phyloP scores from a whole-genome alignment of 1,140 invertebrate genomes.

The Colletes latitarsis region DNA sequence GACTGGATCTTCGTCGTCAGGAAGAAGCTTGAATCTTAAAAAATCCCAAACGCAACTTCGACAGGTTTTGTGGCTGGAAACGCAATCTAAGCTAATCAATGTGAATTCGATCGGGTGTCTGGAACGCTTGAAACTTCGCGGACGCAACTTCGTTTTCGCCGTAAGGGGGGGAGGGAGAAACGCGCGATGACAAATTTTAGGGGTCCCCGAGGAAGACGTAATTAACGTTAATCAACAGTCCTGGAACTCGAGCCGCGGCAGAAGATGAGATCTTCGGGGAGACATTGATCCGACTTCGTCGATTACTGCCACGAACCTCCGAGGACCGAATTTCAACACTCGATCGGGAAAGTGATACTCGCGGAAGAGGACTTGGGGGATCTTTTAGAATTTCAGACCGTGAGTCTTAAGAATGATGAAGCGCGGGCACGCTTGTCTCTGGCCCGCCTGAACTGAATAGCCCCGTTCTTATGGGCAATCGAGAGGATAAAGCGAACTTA shows the following conservation, averaged over 20 bases:
- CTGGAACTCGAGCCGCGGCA: neutral
- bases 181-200: slow-evolving; percentile 5
- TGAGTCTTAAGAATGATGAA: too few species aligned
- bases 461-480: too few species aligned
- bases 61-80: neutral
- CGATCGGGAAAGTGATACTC: neutral
- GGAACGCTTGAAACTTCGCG: slow-evolving; percentile 5
- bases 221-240: slow-evolving; percentile 39
- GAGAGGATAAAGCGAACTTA: too few species aligned
- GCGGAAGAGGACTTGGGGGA: too few species aligned
- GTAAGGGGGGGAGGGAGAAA: neutral
- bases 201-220: neutral
- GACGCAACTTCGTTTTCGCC: neutral
- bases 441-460: too few species aligned
- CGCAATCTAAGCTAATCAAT: slow-evolving; percentile 28
- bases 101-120: neutral
- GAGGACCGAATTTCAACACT: neutral
- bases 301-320: slow-evolving; percentile 1
- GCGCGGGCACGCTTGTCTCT: too few species aligned
- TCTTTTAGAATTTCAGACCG: too few species aligned
- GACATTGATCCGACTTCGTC: slow-evolving; percentile 7
- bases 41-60: neutral
- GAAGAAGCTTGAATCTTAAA: neutral
- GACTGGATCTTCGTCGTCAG: too few species aligned
- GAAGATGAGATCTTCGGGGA: neutral